These are phyloP conservation scores for Heteromyza rotundicornis DNA, from an alignment of 2,888 invertebrate species.

Conservation along the genomic window DNA sequence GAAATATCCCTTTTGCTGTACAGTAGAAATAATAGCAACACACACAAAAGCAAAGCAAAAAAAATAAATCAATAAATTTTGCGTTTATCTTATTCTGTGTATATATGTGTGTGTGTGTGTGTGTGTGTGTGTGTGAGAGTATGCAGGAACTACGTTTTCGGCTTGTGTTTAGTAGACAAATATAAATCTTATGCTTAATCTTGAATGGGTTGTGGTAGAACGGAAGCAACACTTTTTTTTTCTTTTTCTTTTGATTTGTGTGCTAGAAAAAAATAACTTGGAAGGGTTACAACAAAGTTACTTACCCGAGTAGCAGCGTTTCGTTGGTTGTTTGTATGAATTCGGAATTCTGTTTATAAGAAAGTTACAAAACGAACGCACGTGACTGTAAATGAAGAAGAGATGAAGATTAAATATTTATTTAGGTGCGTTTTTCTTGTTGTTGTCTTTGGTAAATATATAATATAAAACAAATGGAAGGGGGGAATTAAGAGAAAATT, in stretches of 20 bases:
- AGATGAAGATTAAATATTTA: constrained; percentile 1
- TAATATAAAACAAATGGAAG: too few species aligned
- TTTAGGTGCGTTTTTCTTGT: too few species aligned
- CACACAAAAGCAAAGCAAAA: background rate
- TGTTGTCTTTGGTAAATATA: too few species aligned
- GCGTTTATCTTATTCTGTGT: constrained; percentile 37
- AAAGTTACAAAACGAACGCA: constrained; percentile 23
- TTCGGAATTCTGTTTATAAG: background rate
- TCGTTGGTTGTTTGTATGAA: constrained; percentile 11
- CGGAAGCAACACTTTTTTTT: background rate
- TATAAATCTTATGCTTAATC: constrained; percentile 49
- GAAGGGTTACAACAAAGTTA: background rate
- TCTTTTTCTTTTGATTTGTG: too few species aligned
- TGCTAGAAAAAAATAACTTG: background rate
- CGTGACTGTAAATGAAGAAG: constrained; percentile 27
- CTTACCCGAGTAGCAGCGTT: constrained; percentile 10
- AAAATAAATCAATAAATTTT: constrained; percentile 50
- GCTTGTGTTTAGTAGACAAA: constrained; percentile 34
- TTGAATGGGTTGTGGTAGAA: background rate
- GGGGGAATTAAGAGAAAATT: too few species aligned
- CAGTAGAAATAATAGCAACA: constrained; percentile 21
- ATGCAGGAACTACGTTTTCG: background rate
- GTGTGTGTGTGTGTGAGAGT: constrained; percentile 1
- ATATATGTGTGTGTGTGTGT: background rate
- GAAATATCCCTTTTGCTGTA: background rate